phyloP scores from a whole-genome alignment of 2,797 vertebrate species.

The Gambusia yucatana region DNA sequence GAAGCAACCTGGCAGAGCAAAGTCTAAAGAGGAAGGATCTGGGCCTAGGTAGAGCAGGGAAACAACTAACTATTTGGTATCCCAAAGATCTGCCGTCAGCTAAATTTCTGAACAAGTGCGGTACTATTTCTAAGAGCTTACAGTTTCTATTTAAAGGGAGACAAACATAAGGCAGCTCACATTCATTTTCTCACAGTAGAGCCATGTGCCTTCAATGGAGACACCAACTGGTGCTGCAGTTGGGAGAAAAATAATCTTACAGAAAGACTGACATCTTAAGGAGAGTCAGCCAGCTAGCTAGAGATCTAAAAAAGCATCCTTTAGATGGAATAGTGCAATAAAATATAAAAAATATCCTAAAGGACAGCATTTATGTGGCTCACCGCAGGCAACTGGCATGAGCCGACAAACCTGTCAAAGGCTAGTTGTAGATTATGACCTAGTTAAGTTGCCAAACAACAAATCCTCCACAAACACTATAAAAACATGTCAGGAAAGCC shows the following conservation, averaged over 20 bases:
- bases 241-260: slow-evolving; percentile 41
- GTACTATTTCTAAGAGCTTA: slow-evolving; percentile 26
- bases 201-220: slow-evolving; percentile 39
- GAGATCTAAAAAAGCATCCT: background rate
- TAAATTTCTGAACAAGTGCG: slow-evolving; percentile 21
- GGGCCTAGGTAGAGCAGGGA: slow-evolving; percentile 32
- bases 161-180: slow-evolving; percentile 39
- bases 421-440: slow-evolving; percentile 3
- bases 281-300: slow-evolving; percentile 20
- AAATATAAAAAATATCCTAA: background rate
- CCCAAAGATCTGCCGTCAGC: slow-evolving; percentile 22
- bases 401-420: background rate
- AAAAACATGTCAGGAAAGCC: slow-evolving; percentile 19
- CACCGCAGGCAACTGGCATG: slow-evolving; percentile 5
- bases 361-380: slow-evolving; percentile 3
- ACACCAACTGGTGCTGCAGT: slow-evolving; percentile 41
- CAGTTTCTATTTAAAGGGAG: slow-evolving; percentile 11
- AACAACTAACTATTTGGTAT: slow-evolving; percentile 19
- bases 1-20: slow-evolving; percentile 31
- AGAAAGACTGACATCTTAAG: slow-evolving; percentile 29
- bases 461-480: slow-evolving; percentile 2
- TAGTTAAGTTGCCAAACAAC: slow-evolving; percentile 13
- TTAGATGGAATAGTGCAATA: background rate
- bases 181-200: slow-evolving; percentile 52
- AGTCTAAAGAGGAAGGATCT: slow-evolving; percentile 30